phyloP scores from a whole-genome alignment of 2,113 vertebrate genomes.

The Salvator merianae region DNA sequence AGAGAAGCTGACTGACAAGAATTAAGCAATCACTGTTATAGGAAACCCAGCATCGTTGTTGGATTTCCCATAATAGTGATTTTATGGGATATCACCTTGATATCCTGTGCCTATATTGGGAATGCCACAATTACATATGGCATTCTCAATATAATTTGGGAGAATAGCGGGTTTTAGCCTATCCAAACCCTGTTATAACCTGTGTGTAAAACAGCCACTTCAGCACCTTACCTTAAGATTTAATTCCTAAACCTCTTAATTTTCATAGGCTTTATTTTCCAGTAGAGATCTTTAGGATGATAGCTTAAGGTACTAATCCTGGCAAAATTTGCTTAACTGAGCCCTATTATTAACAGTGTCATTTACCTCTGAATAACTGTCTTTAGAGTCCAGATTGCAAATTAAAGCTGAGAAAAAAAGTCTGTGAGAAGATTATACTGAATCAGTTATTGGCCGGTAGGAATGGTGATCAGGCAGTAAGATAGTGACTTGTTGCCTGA shows the following conservation, averaged over 20 bases:
- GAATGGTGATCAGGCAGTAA: not conserved
- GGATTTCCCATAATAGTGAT: no score
- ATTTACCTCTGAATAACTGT: not conserved
- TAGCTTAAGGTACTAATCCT: not conserved
- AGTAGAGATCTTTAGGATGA: not conserved
- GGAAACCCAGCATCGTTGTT: no score
- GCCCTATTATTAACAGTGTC: not conserved
- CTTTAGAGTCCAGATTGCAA: not conserved
- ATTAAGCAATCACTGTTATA: no score
- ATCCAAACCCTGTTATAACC: not conserved
- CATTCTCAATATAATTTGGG: no score
- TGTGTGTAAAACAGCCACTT: not conserved
- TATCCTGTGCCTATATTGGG: no score
- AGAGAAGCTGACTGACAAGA: no score
- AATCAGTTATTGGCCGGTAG: not conserved
- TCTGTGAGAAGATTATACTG: not conserved
- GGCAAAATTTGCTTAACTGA: not conserved
- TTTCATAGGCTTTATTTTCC: not conserved
- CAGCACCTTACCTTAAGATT: not conserved
- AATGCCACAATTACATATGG: no score
- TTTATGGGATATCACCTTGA: no score
- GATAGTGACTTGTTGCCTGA: not conserved
- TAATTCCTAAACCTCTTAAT: not conserved
- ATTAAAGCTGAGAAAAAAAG: rapidly evolving
- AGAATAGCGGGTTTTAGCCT: no score